Evolutionary conservation across 2,113 vertebrate species (phyloP), one percentile per base, ranked within the genome.

Genomic region (Albula goreensis): DNA sequence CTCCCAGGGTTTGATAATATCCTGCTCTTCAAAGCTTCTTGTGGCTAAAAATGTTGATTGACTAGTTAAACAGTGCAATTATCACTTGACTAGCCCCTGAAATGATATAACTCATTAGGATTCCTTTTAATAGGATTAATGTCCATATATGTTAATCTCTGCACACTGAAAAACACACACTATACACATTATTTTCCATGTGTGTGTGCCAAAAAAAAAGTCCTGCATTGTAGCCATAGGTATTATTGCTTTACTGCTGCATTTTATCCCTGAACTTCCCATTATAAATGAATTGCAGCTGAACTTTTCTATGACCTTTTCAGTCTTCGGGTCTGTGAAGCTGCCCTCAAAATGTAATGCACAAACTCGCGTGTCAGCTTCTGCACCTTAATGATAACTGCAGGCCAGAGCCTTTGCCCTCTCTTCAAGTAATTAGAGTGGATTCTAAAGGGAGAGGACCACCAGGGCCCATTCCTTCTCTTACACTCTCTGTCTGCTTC

Each of bases 291-390:
- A 74, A 17, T 80, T 17, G 78, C 31, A 50, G 31, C 53, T 85
- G 77, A 85, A 85, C 66, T 60, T 85, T 50, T 63, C 48, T n/a
- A 56, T 93, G 92, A 94, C 94, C 93, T 94, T 92, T 90, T 81
- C 84, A 31, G 80, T 87, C 22, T 87, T 87, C 81, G 85, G 84
- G 88, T 89, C n/a, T 48, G 80, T 41, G 84, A 89, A 81, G 89
- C 88, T 89, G 81, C 87, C 83, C 87, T 90, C 90, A 89, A 81
- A 41, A 90, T 91, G 83, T 88, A 86, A 81, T 41, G 82, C 56
- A 86, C 56, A 49, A 86, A 88, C 89, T 53, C 78, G 81, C 66
- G 85, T 81, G 88, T 81, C 88, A 88, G 85, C 88, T 90, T 82
- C 50, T 86, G 86, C 81, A 88, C 85, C 87, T 89, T 92, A 92